Evolutionary conservation across 2,888 invertebrate genomes (phyloP).

Genomic region (Cantharis rufa): DNA sequence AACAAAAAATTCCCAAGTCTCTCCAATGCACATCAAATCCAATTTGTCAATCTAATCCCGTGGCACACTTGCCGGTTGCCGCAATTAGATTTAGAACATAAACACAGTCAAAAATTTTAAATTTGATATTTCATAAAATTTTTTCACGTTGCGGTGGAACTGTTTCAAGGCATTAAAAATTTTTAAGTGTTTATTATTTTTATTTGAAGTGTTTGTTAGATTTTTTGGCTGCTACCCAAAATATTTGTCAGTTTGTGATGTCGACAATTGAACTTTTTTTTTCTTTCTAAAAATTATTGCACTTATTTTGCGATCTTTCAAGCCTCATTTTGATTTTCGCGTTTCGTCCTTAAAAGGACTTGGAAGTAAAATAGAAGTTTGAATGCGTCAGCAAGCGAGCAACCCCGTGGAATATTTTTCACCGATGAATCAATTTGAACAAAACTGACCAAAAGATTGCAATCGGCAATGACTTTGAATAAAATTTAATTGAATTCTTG

Average conservation of each 20-base stretch:
- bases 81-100: neutral
- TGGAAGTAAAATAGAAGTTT: neutral
- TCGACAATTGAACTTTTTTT: neutral
- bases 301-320: neutral
- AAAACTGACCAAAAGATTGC: neutral
- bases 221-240: neutral
- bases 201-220: neutral
- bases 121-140: neutral
- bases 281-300: neutral
- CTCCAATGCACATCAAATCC: constrained; percentile 1
- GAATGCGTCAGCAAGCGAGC: neutral
- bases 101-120: neutral
- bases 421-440: neutral
- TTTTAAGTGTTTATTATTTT: neutral
- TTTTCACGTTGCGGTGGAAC: neutral
- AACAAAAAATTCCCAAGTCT: constrained; percentile 2
- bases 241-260: neutral
- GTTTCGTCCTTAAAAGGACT: neutral
- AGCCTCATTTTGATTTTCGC: neutral
- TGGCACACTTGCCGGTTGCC: neutral
- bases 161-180: neutral
- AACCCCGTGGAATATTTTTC: neutral
- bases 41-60: constrained; percentile 4
- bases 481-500: neutral
- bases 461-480: neutral